Conservation (phyloP, 2,888 invertebrate species). For the Limnephilus marmoratus region DNA sequence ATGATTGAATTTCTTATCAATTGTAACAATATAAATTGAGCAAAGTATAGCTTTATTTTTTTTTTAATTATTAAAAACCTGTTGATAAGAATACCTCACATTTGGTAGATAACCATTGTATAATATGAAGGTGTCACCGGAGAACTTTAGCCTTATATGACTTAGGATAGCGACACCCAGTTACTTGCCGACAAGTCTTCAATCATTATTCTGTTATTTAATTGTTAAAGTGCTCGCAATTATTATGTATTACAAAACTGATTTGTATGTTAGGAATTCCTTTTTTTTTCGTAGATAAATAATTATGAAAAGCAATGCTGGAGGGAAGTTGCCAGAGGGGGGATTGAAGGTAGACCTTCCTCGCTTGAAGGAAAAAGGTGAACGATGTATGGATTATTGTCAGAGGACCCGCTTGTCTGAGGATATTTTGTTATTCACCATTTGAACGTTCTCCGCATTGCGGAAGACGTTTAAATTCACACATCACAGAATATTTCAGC, state of each 20-base stretch:
- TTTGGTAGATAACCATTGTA: neutral
- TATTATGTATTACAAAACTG: slow-evolving; percentile 6
- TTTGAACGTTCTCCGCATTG: neutral
- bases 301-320: slow-evolving; percentile 9
- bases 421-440: slow-evolving; percentile 17
- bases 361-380: neutral
- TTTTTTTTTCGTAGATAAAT: slow-evolving; percentile 36
- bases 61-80: neutral
- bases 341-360: neutral
- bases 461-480: neutral
- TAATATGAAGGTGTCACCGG: neutral
- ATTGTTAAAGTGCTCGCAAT: slow-evolving; percentile 32
- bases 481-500: slow-evolving; percentile 2
- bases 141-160: neutral
- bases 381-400: neutral
- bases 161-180: neutral
- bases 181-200: slow-evolving; percentile 25
- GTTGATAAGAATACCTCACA: slow-evolving; percentile 37
- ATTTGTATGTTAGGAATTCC: slow-evolving; percentile 9
- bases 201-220: slow-evolving; percentile 41
- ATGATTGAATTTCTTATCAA: neutral
- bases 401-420: neutral
- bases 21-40: neutral
- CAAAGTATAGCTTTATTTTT: neutral
- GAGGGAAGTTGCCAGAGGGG: neutral